These are phyloP conservation scores for Polyodon spathula DNA, from an alignment of 2,113 vertebrate species.

Conservation along the genomic window DNA sequence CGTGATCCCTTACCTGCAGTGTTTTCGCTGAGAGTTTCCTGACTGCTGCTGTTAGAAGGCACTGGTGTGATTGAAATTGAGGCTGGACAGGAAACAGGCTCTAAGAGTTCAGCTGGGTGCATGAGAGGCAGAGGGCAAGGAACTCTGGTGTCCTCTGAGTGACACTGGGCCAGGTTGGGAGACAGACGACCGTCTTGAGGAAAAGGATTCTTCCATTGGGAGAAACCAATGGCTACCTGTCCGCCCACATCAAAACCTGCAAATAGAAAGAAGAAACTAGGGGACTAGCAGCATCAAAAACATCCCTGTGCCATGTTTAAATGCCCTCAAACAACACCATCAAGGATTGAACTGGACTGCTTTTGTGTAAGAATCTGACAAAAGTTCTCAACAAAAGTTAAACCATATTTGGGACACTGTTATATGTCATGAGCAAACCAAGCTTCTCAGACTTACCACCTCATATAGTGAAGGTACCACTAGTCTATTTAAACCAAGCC, in stretches of 20 bases:
- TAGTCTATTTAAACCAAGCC: too few relatives aligned
- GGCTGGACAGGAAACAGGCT: slow-evolving; percentile 74
- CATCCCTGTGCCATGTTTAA: too few relatives aligned
- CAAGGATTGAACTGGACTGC: too few relatives aligned
- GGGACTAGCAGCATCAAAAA: too few relatives aligned
- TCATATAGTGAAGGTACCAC: too few relatives aligned
- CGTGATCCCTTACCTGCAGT: slow-evolving; percentile 49
- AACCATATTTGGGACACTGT: too few relatives aligned
- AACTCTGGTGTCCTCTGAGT: slow-evolving; percentile 46
- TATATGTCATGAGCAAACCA: too few relatives aligned
- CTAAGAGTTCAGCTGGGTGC: slow-evolving; percentile 46
- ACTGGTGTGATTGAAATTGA: slow-evolving; percentile 78
- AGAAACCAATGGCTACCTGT: slow-evolving; percentile 64
- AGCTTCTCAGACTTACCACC: too few relatives aligned
- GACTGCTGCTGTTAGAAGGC: slow-evolving; percentile 70
- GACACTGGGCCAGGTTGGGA: slow-evolving; percentile 41
- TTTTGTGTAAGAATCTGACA: too few relatives aligned
- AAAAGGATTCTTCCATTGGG: slow-evolving; percentile 68
- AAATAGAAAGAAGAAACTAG: too few relatives aligned
- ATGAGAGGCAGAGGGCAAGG: slow-evolving; percentile 48
- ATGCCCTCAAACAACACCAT: too few relatives aligned
- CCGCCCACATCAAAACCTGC: slow-evolving; percentile 57
- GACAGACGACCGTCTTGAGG: slow-evolving; percentile 38
- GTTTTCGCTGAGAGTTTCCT: slow-evolving; percentile 76
- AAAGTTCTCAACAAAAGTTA: too few relatives aligned